Base-by-base conservation (phyloP, 1,140 invertebrate genomes). In the Drosophila orena region DNA sequence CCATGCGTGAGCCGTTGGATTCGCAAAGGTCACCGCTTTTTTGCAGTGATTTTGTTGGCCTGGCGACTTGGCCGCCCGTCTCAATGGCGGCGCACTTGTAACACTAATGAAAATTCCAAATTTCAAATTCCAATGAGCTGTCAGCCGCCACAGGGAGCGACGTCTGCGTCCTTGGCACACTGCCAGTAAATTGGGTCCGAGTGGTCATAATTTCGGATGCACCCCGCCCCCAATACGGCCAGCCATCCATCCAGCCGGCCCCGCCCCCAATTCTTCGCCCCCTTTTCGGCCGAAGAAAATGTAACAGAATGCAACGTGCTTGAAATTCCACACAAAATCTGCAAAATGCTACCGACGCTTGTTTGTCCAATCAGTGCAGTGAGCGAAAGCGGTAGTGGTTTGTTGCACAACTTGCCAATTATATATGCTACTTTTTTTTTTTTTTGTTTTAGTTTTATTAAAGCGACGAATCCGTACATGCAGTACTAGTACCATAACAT, bases 41-140 rank as follows among this genome's bases (percentile, higher is more conserved):
- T 72, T 40, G 11, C 10, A 30, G 22, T 30, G 44, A 17, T 43
- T 43, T 37, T 38, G 68, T 60, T 52, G 34, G 55, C 68, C 22
- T 62, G 75, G 55, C 55, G 53, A 56, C 56, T 59, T 72, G 53
- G 58, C 20, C 53, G 54, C 61, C 75, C 78, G 83, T 86, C 83
- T 86, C 83, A 62, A 88, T 86, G 83, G 83, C 83, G 83, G 66
- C 84, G 30, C 83, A 89, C 76, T 83, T 88, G 83, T 69, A 89
- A 84, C 76, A 79, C 84, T 89, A 88, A 88, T 88, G 83, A 88
- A 88, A 89, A 89, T 73, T 83, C 72, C 84, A 74, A 88, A 89
- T 84, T 88, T 76, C 84, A 77, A 74, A 89, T 84, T 88, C 79
- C 84, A 79, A 74, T 84, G 76, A 79, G 77, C 83, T 79, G 83